These are phyloP conservation scores for Neoascia interrupta DNA, from an alignment of 2,888 invertebrate species.

Conservation along the genomic window DNA sequence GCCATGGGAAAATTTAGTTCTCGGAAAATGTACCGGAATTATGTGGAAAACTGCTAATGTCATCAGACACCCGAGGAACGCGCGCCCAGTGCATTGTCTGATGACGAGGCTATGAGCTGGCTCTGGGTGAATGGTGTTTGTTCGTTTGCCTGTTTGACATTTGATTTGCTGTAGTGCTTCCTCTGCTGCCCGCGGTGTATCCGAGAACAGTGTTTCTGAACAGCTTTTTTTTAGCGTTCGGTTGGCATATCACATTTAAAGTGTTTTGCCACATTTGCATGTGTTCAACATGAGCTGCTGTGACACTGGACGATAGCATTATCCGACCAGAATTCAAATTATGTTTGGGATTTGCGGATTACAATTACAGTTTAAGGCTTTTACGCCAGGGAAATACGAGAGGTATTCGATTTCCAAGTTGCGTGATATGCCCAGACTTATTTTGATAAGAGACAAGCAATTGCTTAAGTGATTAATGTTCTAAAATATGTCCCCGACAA, in stretches of 20 bases:
- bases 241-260: constrained; percentile 57
- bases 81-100: constrained; percentile 44
- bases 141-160: constrained; percentile 44
- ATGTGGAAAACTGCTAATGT: constrained; percentile 67
- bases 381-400: constrained; percentile 51
- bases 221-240: constrained; percentile 18
- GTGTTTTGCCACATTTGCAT: constrained; percentile 67
- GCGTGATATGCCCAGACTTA: neutral
- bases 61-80: constrained; percentile 68
- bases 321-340: constrained; percentile 57
- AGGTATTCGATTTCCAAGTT: constrained; percentile 42
- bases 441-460: neutral
- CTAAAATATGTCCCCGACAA: too few relatives aligned
- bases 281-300: constrained; percentile 61
- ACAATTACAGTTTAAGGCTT: constrained; percentile 36
- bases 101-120: constrained; percentile 5
- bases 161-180: constrained; percentile 30
- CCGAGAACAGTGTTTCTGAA: constrained; percentile 15
- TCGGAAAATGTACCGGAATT: constrained; percentile 71
- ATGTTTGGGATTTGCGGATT: constrained; percentile 52
- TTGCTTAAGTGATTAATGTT: too few relatives aligned
- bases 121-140: constrained; percentile 43
- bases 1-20: constrained; percentile 72
- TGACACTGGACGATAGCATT: constrained; percentile 54
- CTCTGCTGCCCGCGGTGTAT: constrained; percentile 9